Conservation (phyloP, 2,113 vertebrate genomes). For the Serilophus lunatus region DNA sequence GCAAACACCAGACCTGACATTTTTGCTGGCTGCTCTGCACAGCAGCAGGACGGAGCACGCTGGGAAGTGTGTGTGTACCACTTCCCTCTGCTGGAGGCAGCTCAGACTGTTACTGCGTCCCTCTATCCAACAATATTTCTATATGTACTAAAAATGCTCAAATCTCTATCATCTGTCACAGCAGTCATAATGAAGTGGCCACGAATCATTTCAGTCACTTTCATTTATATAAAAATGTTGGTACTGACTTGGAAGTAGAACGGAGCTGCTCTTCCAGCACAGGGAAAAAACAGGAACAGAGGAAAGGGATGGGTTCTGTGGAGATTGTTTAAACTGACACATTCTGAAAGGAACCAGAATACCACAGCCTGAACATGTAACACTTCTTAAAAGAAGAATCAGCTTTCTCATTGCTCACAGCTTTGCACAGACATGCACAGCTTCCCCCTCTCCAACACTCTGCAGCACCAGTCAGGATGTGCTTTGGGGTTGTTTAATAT, state of each 20-base stretch:
- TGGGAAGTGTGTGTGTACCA: neutral
- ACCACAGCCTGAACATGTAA: neutral
- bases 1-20: neutral
- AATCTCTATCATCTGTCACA: neutral
- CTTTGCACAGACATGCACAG: neutral
- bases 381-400: conserved; percentile 20
- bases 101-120: conserved; percentile 37
- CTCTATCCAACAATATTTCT: neutral
- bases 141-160: neutral
- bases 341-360: neutral
- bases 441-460: neutral
- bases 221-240: neutral
- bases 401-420: conserved; percentile 1
- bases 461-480: neutral
- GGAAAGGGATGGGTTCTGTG: neutral
- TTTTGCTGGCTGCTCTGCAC: neutral
- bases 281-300: neutral
- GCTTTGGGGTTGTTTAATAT: neutral
- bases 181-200: neutral
- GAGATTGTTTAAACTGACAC: conserved; percentile 21
- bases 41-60: neutral
- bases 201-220: neutral
- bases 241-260: neutral
- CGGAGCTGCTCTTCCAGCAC: neutral
- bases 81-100: conserved; percentile 66